phyloP scores from a whole-genome alignment of 2,797 vertebrate species.

The Atherinosoma microstoma region DNA sequence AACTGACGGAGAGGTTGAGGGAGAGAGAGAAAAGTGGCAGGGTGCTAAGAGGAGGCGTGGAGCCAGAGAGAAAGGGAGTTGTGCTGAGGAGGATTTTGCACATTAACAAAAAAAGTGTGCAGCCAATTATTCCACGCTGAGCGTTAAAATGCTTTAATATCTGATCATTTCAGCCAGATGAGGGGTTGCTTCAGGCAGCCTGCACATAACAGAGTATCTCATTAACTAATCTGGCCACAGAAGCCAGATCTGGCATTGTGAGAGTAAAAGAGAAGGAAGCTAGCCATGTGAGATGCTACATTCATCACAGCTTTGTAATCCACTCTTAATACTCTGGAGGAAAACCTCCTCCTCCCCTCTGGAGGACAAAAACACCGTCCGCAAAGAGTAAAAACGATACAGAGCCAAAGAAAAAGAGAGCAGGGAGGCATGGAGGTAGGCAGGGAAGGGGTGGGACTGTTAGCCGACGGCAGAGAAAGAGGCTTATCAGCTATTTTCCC shows the following conservation, averaged over 20 bases:
- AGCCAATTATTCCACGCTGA: slow-evolving; percentile 62
- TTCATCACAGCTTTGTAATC: slow-evolving; percentile 73
- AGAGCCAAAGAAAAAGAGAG: slow-evolving; percentile 56
- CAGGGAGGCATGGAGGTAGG: slow-evolving; percentile 32
- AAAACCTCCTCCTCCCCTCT: slow-evolving; percentile 20
- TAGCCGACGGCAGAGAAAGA: slow-evolving; percentile 60
- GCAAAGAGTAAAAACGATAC: slow-evolving; percentile 65
- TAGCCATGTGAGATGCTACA: slow-evolving; percentile 51
- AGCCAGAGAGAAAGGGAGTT: slow-evolving; percentile 57
- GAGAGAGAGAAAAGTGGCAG: slow-evolving; percentile 41
- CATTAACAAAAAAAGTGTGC: slow-evolving; percentile 39
- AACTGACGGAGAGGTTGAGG: slow-evolving; percentile 21
- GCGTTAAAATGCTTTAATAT: not conserved
- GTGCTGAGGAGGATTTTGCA: slow-evolving; percentile 53
- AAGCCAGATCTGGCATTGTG: slow-evolving; percentile 20
- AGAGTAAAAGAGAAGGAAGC: slow-evolving; percentile 17
- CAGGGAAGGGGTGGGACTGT: slow-evolving; percentile 54
- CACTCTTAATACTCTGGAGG: slow-evolving; percentile 61
- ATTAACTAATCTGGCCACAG: slow-evolving; percentile 2
- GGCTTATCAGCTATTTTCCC: slow-evolving; percentile 69
- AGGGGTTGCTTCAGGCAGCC: slow-evolving; percentile 12
- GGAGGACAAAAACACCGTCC: slow-evolving; percentile 59
- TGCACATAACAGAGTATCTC: slow-evolving; percentile 11
- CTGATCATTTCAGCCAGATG: slow-evolving; percentile 27
- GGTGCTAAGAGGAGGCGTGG: slow-evolving; percentile 61